phyloP scores from a whole-genome alignment of 2,113 vertebrate genomes.

The Dinomys branickii region DNA sequence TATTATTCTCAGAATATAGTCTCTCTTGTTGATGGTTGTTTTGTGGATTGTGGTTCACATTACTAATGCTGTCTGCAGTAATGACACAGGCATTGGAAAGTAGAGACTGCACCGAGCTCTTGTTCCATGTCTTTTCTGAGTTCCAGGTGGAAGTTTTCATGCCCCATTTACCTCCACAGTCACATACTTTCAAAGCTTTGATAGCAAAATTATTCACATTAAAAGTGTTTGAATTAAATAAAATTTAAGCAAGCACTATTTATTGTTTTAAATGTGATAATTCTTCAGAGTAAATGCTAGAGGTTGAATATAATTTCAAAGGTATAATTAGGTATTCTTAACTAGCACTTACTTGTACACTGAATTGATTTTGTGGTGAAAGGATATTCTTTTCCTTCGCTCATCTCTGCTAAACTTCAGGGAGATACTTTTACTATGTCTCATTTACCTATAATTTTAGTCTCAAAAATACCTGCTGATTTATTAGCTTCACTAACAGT shows the following conservation, averaged over 20 bases:
- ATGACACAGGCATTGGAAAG: not conserved
- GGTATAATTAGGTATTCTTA: not conserved
- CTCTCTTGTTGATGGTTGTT: not conserved
- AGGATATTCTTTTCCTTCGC: not conserved
- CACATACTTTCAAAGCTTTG: not conserved
- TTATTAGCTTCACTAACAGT: not conserved
- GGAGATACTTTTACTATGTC: not conserved
- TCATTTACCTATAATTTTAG: not conserved
- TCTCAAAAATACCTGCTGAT: not conserved
- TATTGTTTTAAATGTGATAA: slow-evolving; percentile 54
- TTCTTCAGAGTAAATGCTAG: slow-evolving; percentile 40
- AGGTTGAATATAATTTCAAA: slow-evolving; percentile 46
- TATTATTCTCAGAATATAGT: not conserved
- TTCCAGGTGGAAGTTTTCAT: not conserved
- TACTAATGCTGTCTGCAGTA: not conserved
- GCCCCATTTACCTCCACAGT: not conserved
- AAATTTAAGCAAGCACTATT: slow-evolving; percentile 49
- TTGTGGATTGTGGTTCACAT: not conserved
- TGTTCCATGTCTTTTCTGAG: not conserved
- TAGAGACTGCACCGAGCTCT: not conserved
- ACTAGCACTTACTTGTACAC: slow-evolving; percentile 36
- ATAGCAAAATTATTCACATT: not conserved
- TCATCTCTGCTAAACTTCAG: not conserved
- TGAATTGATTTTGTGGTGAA: slow-evolving; percentile 29
- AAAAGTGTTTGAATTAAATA: slow-evolving; percentile 23